Evolutionary conservation across 2,113 vertebrate species (phyloP), one percentile per base, ranked within the genome.

Genomic region (Argyrosomus japonicus): DNA sequence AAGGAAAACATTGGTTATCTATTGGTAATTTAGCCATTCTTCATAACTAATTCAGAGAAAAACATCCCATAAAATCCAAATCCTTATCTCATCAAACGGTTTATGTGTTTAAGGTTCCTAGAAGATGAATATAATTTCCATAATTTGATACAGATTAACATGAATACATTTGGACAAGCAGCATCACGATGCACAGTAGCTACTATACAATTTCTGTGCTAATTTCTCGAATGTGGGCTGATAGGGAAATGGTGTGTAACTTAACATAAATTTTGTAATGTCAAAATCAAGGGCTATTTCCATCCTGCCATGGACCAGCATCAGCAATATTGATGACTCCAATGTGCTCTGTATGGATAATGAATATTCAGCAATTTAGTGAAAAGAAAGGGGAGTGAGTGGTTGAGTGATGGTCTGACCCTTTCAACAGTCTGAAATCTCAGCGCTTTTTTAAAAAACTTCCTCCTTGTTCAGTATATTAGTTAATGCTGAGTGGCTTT

Each of bases 291-390:
- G 53, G 19, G 48, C 65, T 76, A 60, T 82, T 80, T 84, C 79
- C 21, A 72, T 56, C 23, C 25, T 70, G 68, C 64, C 64, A 81
- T 80, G 77, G 86, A 84, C 57, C 85, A 70, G 45, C 51, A 73
- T 84, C 74, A 89, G 75, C 56, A 75, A 43, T 79, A 87, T 68
- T 79, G 79, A 80, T 83, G 76, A 67, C 67, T 83, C 60, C 50
- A 74, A 40, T 64, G 25, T 78, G 50, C 60, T 51, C 63, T 77
- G 51, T 58, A 77, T 60, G 51, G 60, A 86, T 86, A 60, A 85
- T 90, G 75, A 90, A 81, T 88, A 90, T 86, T 87, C 43, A 86
- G 69, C 79, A 71, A 80, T 77, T 67, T 72, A 70, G 27, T 69
- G 43, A 77, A 82, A 79, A 84, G 64, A 47, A 70, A 57, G 82